Percentiles rank a stretch among this genome's conserved stretches.
Conservation (phyloP, 1,140 invertebrate species). For the Psilanteris sp. region DNA sequence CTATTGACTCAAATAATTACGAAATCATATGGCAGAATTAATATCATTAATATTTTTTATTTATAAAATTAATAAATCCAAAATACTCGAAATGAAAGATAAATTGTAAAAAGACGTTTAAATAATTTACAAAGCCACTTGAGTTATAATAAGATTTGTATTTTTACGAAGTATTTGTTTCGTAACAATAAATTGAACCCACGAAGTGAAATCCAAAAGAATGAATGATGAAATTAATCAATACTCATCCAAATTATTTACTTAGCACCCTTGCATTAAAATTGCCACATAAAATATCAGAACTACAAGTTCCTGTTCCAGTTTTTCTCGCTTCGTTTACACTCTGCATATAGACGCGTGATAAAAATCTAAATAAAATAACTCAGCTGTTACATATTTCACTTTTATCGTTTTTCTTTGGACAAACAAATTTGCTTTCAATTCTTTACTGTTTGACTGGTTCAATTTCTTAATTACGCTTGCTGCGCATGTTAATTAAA, state of each 20-base stretch:
- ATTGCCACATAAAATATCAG: not conserved
- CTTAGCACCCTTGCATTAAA: constrained; percentile 8
- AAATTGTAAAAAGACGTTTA: too few species aligned
- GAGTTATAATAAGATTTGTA: too few species aligned
- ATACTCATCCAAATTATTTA: constrained; percentile 32
- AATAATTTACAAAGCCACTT: too few species aligned
- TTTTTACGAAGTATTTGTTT: not conserved
- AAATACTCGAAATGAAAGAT: too few species aligned
- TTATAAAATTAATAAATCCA: too few species aligned
- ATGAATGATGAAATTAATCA: constrained; percentile 31
- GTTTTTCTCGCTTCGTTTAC: not conserved
- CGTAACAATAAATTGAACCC: not conserved
- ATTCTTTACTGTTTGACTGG: not conserved
- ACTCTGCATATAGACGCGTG: not conserved
- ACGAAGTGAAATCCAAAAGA: constrained; percentile 26
- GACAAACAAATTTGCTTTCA: constrained; percentile 7
- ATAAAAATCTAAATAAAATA: constrained; percentile 12
- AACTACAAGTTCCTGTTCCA: not conserved
- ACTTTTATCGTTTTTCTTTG: constrained; percentile 9
- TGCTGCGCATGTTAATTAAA: not conserved
- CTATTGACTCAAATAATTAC: too few species aligned
- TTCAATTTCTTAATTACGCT: constrained; percentile 3
- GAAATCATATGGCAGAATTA: too few species aligned
- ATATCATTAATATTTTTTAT: too few species aligned
- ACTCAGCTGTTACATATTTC: not conserved